Evolutionary conservation across 35 echinoderm and acorn worm species (phyloP), one percentile per base, ranked within the genome.

Genomic region (Heliocidaris erythrogramma): DNA sequence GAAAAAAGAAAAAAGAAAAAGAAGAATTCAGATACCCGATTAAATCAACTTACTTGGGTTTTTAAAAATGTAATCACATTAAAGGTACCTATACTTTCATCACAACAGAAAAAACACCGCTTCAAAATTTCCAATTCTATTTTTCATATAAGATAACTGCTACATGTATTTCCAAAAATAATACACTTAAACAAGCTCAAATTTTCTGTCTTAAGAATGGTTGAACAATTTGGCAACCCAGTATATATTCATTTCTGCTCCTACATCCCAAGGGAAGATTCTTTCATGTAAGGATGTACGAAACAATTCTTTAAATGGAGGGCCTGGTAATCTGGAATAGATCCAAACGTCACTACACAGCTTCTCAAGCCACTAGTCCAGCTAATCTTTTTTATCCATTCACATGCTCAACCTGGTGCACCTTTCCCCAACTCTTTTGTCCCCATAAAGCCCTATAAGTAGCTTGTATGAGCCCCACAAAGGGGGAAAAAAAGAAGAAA

Each of bases 351-450:
- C 52, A 56, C 52, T 12, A 86, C 85, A 42, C 18, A 89, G 87
- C 87, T 89, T 89, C 87, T 89, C 49, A 49, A 32, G 11, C 32
- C 91, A 52, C 91, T 92, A 92, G 91, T 92, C 91, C 91, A 52
- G 11, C 91, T 92, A 92, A 92, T 92, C 91, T 92, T 35, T 35
- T 29, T 24, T 9, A 42, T 49, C 49, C 47, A 92, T 92, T 92
- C 49, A 56, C 21, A 30, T 10, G 11, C 91, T 30, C 12, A 27
- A 52, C 91, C 12, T 50, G 91, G 17, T 30, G 2, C 91, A 92
- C 47, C 49, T 48, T 56, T 48, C 31, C 31, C 48, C 0, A 5
- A 13, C 47, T 59, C 48, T 59, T 92, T 92, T 92, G 91, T 92
- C 11, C 17, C 6, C 4, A 16, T 0, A 49, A 92, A 92, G n/a